Conservation (phyloP, 2,888 invertebrate genomes). For the Zygaena filipendulae region DNA sequence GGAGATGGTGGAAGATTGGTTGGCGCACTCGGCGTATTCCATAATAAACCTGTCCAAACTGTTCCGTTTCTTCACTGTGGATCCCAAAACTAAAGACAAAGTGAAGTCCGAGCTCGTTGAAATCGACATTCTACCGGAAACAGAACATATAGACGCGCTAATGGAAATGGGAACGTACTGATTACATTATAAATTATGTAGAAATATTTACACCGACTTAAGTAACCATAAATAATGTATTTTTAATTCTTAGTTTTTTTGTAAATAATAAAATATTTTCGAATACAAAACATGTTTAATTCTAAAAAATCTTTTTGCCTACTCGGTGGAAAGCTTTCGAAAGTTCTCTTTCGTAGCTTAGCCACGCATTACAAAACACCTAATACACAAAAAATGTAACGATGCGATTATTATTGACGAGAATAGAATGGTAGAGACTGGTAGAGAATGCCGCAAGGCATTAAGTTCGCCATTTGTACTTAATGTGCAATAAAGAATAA, state of each 20-base stretch:
- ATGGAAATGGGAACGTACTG: slow-evolving; percentile 52
- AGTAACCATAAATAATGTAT: slow-evolving; percentile 4
- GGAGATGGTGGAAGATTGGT: slow-evolving; percentile 74
- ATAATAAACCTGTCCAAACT: slow-evolving; percentile 71
- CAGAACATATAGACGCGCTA: slow-evolving; percentile 55
- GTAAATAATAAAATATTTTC: too few species aligned
- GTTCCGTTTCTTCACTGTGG: slow-evolving; percentile 57
- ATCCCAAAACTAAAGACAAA: slow-evolving; percentile 32
- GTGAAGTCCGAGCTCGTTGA: slow-evolving; percentile 40
- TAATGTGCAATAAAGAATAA: too few species aligned
- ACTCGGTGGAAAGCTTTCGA: too few species aligned
- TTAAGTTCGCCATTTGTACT: too few species aligned
- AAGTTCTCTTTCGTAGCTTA: too few species aligned
- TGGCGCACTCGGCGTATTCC: slow-evolving; percentile 76
- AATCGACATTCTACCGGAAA: slow-evolving; percentile 54
- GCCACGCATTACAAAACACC: too few species aligned
- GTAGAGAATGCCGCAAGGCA: too few species aligned
- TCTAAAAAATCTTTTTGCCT: too few species aligned
- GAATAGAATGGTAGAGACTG: too few species aligned
- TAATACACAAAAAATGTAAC: too few species aligned
- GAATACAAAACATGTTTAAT: too few species aligned
- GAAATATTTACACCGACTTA: slow-evolving; percentile 1
- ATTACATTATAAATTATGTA: slow-evolving; percentile 5
- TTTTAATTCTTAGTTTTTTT: slow-evolving; percentile 12
- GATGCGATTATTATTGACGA: too few species aligned